Evolutionary conservation across 2,888 invertebrate species (phyloP), one percentile per base, ranked within the genome.

Genomic region (Hemithea aestivaria): DNA sequence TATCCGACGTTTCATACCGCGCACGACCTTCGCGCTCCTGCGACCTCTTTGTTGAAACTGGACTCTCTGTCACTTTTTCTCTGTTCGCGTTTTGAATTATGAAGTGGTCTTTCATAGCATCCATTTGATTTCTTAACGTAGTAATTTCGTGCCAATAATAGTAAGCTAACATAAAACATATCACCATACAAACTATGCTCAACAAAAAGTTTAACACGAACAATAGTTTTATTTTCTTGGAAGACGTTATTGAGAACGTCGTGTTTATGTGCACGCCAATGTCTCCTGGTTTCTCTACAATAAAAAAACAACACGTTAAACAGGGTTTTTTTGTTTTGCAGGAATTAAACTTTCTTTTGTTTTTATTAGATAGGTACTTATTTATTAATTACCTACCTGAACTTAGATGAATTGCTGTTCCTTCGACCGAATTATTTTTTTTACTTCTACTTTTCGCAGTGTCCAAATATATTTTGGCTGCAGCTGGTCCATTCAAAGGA

Each of bases 251-350:
- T 35, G 83, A 77, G 54, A 83, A 73, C 36, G 84, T 85, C 21
- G 85, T 84, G 56, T 85, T 84, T 56, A 85, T 81, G 54, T 85
- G 84, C 34, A 85, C 76, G 51, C 83, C 85, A 58, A 84, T 77
- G 55, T 85, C 84, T 20, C 81, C 63, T 12, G 78, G 74, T 46
- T 79, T 82, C 43, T 78, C 84, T 84, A 78, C 80, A 53, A 53
- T 37, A 53, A 46, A 39, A 39, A 60, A 59, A 53, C 38, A 51
- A 48, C 50, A 56, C 53, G 53, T 48, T 51, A 35, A 51, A 45
- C 57, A 16, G 3, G 16, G 5, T 16, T 16, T 16, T 5, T 4
- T 16, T 16, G 2, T 16, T 16, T n/a, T n/a, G n/a, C n/a, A n/a
- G n/a, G n/a, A n/a, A n/a, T n/a, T n/a, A n/a, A n/a, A n/a, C n/a